Percentiles rank a stretch among this genome's conserved stretches.
Conservation (phyloP, 1,140 invertebrate genomes). For the Calycopis cecrops region DNA sequence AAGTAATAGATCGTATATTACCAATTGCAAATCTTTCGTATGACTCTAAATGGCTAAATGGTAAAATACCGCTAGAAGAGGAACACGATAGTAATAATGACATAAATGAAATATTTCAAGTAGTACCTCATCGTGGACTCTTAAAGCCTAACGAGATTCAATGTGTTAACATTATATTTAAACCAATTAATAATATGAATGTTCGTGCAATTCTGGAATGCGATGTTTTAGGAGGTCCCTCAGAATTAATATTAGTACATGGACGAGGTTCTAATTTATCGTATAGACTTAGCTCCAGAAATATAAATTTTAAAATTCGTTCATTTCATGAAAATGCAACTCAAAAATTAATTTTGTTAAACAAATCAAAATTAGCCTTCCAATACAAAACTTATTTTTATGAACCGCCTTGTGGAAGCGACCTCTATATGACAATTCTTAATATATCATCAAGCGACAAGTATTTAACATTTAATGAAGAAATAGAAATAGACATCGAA, state of each 20-base stretch:
- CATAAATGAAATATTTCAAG: slow-evolving; percentile 30
- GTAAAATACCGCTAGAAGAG: not conserved
- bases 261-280: slow-evolving; percentile 59
- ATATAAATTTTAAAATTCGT: slow-evolving; percentile 62
- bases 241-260: slow-evolving; percentile 48
- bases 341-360: slow-evolving; percentile 47
- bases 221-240: slow-evolving; percentile 57
- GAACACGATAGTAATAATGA: not conserved
- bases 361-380: slow-evolving; percentile 50
- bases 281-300: slow-evolving; percentile 47
- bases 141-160: slow-evolving; percentile 56
- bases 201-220: slow-evolving; percentile 55
- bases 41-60: not conserved
- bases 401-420: slow-evolving; percentile 42
- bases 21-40: no score
- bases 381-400: slow-evolving; percentile 59
- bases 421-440: slow-evolving; percentile 48
- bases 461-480: slow-evolving; percentile 44
- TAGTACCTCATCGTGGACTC: slow-evolving; percentile 50
- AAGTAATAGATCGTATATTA: not conserved
- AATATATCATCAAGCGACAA: slow-evolving; percentile 46
- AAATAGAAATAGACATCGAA: slow-evolving; percentile 43
- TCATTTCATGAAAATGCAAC: slow-evolving; percentile 59
- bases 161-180: slow-evolving; percentile 56
- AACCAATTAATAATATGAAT: slow-evolving; percentile 44